A percentile compares a stretch with the other conserved stretches of the same genome.
These are phyloP conservation scores for Clepsis dumicolana DNA, from an alignment of 2,888 invertebrate genomes.

Conservation along the genomic window DNA sequence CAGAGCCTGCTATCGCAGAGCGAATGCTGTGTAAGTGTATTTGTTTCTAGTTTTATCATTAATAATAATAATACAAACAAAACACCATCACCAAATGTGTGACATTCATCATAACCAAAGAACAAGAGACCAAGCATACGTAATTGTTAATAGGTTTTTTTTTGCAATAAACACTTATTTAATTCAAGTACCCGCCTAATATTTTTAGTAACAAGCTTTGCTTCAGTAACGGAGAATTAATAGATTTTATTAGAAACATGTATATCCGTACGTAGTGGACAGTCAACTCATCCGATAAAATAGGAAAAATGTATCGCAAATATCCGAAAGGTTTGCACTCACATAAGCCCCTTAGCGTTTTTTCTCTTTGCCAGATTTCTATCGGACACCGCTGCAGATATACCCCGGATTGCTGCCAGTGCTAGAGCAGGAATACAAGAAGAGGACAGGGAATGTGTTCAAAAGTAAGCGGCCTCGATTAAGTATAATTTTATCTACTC, in stretches of 20 bases:
- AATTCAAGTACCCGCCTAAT: too few species aligned
- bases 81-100: too few species aligned
- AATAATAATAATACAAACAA: background rate
- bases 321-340: background rate
- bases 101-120: too few species aligned
- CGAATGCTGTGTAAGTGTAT: constrained; percentile 71
- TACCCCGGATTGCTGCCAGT: constrained; percentile 67
- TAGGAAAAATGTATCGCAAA: background rate
- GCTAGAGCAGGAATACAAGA: constrained; percentile 71
- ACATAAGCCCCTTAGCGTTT: background rate
- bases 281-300: too few species aligned
- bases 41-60: constrained; percentile 40
- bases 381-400: constrained; percentile 71
- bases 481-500: too few species aligned
- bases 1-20: constrained; percentile 61
- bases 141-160: too few species aligned
- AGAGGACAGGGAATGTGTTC: constrained; percentile 74
- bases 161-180: too few species aligned
- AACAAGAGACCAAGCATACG: too few species aligned
- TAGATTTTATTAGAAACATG: too few species aligned
- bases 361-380: constrained; percentile 65
- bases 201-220: too few species aligned
- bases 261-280: too few species aligned
- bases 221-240: too few species aligned
- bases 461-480: constrained; percentile 64